Conservation (phyloP, 2,113 vertebrate genomes). For the Peromyscus polionotus region DNA sequence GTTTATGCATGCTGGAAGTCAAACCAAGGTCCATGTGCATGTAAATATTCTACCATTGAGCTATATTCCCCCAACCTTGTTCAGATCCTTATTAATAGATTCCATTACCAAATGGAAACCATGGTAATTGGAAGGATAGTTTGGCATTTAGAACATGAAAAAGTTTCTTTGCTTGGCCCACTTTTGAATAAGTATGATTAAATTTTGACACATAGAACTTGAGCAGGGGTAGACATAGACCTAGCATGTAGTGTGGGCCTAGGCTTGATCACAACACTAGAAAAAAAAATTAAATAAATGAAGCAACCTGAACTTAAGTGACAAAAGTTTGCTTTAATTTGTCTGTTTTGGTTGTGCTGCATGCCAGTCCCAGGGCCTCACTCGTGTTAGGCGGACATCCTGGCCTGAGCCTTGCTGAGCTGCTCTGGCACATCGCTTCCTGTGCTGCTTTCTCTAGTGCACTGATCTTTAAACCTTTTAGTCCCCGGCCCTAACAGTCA, state of each 20-base stretch:
- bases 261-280: background rate
- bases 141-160: background rate
- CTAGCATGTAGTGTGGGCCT: background rate
- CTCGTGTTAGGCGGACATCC: background rate
- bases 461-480: constrained; percentile 25
- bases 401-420: background rate
- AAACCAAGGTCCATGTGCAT: background rate
- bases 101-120: background rate
- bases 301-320: constrained; percentile 8
- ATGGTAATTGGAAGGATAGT: constrained; percentile 17
- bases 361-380: background rate
- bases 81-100: constrained; percentile 20
- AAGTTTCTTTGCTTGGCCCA: background rate
- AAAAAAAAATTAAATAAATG: background rate
- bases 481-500: background rate
- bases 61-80: background rate
- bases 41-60: background rate
- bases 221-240: background rate
- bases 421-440: background rate
- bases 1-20: background rate
- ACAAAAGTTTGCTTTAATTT: background rate
- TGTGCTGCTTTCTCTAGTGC: background rate
- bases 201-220: constrained; percentile 20
- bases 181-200: constrained; percentile 27
- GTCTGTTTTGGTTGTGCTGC: background rate